These are phyloP conservation scores for Tolmerus cingulatus DNA, from an alignment of 2,888 invertebrate genomes.

Conservation along the genomic window DNA sequence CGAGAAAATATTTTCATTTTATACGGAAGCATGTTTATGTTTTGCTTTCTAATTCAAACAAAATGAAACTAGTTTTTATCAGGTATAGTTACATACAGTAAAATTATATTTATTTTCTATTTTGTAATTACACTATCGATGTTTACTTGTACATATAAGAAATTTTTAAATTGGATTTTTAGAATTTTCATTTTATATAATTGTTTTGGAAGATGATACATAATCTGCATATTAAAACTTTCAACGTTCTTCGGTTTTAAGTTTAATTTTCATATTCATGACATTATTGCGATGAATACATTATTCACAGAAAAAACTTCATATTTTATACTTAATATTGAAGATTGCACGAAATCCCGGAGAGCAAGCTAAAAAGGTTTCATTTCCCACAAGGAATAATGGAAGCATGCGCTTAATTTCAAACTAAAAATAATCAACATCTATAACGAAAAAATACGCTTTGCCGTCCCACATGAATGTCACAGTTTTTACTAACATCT, in stretches of 20 bases:
- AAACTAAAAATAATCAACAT: not conserved
- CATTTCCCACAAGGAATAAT: not conserved
- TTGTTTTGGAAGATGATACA: too few relatives aligned
- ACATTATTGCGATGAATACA: not conserved
- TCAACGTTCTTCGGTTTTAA: not conserved
- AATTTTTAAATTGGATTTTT: too few relatives aligned
- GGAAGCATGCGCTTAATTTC: not conserved
- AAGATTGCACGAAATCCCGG: not conserved
- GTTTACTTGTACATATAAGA: too few relatives aligned
- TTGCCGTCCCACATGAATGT: not conserved
- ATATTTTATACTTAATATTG: not conserved
- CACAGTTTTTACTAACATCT: not conserved
- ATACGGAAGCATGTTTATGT: not conserved
- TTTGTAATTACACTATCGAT: too few relatives aligned
- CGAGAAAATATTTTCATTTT: not conserved
- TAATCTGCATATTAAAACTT: too few relatives aligned
- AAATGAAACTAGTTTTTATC: too few relatives aligned
- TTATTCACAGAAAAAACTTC: not conserved
- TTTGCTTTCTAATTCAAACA: too few relatives aligned
- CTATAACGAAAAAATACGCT: not conserved
- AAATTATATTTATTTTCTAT: too few relatives aligned
- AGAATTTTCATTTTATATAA: too few relatives aligned
- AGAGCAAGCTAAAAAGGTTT: not conserved
- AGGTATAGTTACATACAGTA: too few relatives aligned
- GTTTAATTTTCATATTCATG: not conserved